Conservation (phyloP, 1,140 invertebrate species). For the Pinna nobilis region DNA sequence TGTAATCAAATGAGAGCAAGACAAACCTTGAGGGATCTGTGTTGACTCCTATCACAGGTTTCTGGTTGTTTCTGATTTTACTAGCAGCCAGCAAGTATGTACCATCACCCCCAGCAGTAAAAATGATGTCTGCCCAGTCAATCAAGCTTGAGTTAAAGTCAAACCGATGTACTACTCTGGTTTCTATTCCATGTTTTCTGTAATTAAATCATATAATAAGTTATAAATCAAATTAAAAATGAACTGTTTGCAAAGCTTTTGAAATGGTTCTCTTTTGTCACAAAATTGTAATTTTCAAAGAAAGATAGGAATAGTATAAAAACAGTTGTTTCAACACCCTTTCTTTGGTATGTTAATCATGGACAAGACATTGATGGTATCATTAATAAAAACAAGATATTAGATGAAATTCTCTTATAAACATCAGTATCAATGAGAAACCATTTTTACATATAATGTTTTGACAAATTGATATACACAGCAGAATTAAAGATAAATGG, state of each 20-base stretch:
- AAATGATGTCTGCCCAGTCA: conserved; percentile 94
- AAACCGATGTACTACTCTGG: conserved; percentile 86
- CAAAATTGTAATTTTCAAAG: background rate
- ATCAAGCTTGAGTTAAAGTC: conserved; percentile 83
- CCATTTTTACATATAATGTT: background rate
- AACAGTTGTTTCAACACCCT: no score
- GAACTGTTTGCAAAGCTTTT: background rate
- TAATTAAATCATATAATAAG: conserved; percentile 1
- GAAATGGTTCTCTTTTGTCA: background rate
- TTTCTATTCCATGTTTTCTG: conserved; percentile 81
- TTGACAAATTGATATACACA: no score
- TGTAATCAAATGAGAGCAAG: no score
- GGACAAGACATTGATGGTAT: background rate
- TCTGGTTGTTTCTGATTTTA: conserved; percentile 83
- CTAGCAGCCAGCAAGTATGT: conserved; percentile 97
- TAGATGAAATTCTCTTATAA: background rate
- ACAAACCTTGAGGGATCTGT: conserved; percentile 91
- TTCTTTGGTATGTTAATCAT: no score
- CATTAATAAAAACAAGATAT: background rate
- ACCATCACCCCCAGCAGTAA: conserved; percentile 98
- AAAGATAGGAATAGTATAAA: no score
- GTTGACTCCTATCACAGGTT: conserved; percentile 97
- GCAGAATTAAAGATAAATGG: background rate
- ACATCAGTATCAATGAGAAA: background rate
- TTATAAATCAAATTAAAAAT: background rate